Evolutionary conservation across 2,888 invertebrate genomes (phyloP).

Genomic region (Branchellion lobata): DNA sequence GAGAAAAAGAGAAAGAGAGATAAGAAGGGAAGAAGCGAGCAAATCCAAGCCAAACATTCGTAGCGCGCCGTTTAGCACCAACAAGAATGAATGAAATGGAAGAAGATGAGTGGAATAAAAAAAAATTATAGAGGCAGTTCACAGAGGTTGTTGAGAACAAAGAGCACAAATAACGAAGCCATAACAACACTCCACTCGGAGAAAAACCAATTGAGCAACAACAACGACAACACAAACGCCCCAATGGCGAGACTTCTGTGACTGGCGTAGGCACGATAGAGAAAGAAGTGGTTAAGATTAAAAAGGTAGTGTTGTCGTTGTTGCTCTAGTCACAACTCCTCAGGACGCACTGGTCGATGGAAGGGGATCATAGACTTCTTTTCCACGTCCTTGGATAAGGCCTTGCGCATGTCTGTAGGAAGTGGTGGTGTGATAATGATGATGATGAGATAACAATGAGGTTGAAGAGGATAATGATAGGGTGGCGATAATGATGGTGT

Average conservation of each 20-base stretch:
- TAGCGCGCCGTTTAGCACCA: too few species aligned
- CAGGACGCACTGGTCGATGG: slow-evolving; percentile 88
- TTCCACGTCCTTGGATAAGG: slow-evolving; percentile 84
- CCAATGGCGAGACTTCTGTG: not conserved
- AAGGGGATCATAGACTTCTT: slow-evolving; percentile 90
- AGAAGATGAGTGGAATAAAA: too few species aligned
- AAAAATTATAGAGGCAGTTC: too few species aligned
- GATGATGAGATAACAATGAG: not conserved
- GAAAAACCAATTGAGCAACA: not conserved
- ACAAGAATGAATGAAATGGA: too few species aligned
- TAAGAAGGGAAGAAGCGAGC: too few species aligned
- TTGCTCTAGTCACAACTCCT: slow-evolving; percentile 71
- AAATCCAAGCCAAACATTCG: too few species aligned
- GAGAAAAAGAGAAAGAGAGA: too few species aligned
- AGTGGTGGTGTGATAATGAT: not conserved
- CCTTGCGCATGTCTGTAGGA: slow-evolving; percentile 91
- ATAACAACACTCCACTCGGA: not conserved
- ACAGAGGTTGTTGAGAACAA: not conserved
- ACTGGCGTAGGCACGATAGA: not conserved
- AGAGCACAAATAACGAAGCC: not conserved
- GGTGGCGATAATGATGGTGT: too few species aligned
- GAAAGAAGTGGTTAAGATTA: slow-evolving; percentile 1
- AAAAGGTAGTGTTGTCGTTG: slow-evolving; percentile 1
- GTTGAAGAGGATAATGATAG: not conserved
- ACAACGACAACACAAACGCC: not conserved